A percentile compares a stretch with the other conserved stretches of the same genome.
Evolutionary conservation across 2,888 invertebrate species (phyloP).

Genomic region (Nemurella pictetii): DNA sequence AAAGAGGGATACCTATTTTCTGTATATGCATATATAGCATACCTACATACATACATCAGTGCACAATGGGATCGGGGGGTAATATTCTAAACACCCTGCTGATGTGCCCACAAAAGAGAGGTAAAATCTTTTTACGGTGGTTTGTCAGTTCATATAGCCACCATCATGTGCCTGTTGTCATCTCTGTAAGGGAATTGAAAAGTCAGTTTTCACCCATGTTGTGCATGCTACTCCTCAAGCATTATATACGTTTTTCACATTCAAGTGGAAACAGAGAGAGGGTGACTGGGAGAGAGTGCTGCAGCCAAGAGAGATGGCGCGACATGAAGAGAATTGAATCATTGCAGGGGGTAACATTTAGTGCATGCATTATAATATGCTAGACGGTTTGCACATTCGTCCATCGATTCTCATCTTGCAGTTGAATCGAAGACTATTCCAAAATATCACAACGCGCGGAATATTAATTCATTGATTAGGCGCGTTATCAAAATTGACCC

Average conservation of each 20-base stretch:
- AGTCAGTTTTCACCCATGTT: constrained; percentile 36
- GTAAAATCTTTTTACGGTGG: constrained; percentile 39
- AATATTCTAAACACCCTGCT: constrained; percentile 37
- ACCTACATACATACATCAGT: neutral
- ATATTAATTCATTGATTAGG: too few relatives aligned
- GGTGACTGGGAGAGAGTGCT: neutral
- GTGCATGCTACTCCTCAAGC: constrained; percentile 24
- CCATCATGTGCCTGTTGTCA: constrained; percentile 30
- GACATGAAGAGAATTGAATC: neutral
- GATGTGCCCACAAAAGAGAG: constrained; percentile 36
- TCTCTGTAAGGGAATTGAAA: constrained; percentile 25
- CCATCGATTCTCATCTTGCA: neutral
- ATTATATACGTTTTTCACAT: constrained; percentile 30
- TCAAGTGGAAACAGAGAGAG: constrained; percentile 27
- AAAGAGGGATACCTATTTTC: neutral
- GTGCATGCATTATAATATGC: neutral
- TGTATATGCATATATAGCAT: constrained; percentile 1
- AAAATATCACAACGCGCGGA: too few relatives aligned
- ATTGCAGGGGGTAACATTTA: neutral
- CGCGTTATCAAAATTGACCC: too few relatives aligned
- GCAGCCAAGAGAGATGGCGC: neutral
- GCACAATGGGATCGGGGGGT: constrained; percentile 27
- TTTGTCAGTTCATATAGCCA: constrained; percentile 32
- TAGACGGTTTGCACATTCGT: neutral
- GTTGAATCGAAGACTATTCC: neutral